phyloP scores from a whole-genome alignment of 2,113 vertebrate genomes.

The Sturnus vulgaris region DNA sequence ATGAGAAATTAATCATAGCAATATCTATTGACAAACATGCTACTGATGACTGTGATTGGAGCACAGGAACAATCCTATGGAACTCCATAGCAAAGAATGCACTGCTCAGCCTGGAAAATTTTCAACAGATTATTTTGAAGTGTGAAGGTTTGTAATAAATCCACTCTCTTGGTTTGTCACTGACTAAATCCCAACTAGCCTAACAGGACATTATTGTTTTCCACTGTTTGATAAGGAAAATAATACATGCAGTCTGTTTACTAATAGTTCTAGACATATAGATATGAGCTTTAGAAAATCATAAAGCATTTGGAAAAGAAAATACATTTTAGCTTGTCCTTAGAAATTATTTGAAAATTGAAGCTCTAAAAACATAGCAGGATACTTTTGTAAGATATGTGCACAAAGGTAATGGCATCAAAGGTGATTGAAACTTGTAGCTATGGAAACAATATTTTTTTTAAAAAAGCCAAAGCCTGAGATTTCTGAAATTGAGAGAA shows the following conservation, averaged over 20 bases:
- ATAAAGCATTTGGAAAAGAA: neutral
- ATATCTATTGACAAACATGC: neutral
- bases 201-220: neutral
- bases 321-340: neutral
- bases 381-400: neutral
- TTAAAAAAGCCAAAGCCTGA: neutral
- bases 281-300: neutral
- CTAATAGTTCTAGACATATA: neutral
- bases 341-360: neutral
- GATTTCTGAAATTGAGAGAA: neutral
- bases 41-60: neutral
- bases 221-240: neutral
- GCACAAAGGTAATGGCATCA: neutral
- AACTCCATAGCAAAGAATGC: neutral
- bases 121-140: neutral
- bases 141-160: neutral
- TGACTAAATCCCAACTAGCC: neutral
- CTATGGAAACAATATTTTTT: neutral
- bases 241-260: neutral
- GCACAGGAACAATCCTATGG: neutral
- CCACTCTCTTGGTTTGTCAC: neutral
- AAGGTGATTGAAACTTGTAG: neutral
- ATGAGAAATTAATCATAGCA: neutral
- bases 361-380: neutral
- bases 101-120: neutral